Evolutionary conservation across 2,113 vertebrate species (phyloP).

Genomic region (Platichthys stellatus): DNA sequence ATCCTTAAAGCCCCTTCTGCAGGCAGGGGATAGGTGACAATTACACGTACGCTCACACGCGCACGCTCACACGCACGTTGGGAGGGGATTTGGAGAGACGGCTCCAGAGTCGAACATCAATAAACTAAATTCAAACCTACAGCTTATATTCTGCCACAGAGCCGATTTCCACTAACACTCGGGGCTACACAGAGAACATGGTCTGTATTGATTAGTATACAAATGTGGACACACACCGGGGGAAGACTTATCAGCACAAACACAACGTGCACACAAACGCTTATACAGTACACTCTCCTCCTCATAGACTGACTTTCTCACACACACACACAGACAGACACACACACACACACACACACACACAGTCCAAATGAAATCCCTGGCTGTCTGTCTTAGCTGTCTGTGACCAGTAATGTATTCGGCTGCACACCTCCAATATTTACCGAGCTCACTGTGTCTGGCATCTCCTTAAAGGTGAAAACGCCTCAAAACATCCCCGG

Average conservation of each 20-base stretch:
- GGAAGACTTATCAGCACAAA: slow-evolving; percentile 20
- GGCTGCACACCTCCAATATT: slow-evolving; percentile 75
- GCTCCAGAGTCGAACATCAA: slow-evolving; percentile 49
- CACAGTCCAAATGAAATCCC: slow-evolving; percentile 49
- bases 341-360: slow-evolving; percentile 26
- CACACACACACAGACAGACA: slow-evolving; percentile 14
- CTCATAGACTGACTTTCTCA: neutral
- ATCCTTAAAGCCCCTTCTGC: slow-evolving; percentile 55
- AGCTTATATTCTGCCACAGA: slow-evolving; percentile 37
- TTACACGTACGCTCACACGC: slow-evolving; percentile 27
- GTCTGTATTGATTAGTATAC: slow-evolving; percentile 34
- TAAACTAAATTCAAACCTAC: slow-evolving; percentile 53
- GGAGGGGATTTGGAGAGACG: slow-evolving; percentile 33
- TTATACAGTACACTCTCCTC: slow-evolving; percentile 6
- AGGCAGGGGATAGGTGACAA: slow-evolving; percentile 41
- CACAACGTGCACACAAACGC: slow-evolving; percentile 6
- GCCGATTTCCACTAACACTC: slow-evolving; percentile 25
- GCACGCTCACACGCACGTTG: slow-evolving; percentile 5
- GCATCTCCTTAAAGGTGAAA: slow-evolving; percentile 72
- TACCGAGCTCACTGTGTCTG: slow-evolving; percentile 67
- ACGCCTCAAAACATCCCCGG: slow-evolving; percentile 53
- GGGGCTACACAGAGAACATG: slow-evolving; percentile 29
- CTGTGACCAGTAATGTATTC: slow-evolving; percentile 70
- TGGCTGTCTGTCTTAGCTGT: slow-evolving; percentile 36
- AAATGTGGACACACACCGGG: slow-evolving; percentile 27